Evolutionary conservation across 1,140 invertebrate genomes (phyloP).

Genomic region (Episyrphus balteatus): DNA sequence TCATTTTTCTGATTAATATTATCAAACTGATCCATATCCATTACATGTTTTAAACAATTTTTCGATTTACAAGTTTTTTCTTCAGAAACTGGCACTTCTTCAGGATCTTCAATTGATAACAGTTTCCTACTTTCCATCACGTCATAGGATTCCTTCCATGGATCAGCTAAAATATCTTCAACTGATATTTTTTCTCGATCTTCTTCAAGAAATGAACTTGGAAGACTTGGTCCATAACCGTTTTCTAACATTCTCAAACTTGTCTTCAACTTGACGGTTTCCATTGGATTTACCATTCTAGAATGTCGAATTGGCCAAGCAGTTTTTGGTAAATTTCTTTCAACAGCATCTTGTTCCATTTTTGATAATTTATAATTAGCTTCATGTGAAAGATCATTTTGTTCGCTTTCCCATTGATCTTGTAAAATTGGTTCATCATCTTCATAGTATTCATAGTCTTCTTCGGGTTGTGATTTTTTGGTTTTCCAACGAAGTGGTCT

Average conservation of each 20-base stretch:
- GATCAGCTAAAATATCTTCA: too few relatives aligned
- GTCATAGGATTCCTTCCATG: too few relatives aligned
- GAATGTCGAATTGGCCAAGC: neutral
- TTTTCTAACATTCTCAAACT: slow-evolving; percentile 23
- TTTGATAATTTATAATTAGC: slow-evolving; percentile 33
- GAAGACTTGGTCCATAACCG: slow-evolving; percentile 25
- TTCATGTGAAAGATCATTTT: slow-evolving; percentile 25
- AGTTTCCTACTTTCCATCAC: too few relatives aligned
- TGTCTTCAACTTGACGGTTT: slow-evolving; percentile 29
- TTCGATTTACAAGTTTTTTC: too few relatives aligned
- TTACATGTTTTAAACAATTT: too few relatives aligned
- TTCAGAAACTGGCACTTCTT: too few relatives aligned
- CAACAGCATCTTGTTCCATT: slow-evolving; percentile 26
- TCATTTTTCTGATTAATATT: slow-evolving; percentile 4
- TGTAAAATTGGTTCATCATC: neutral
- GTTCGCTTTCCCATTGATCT: slow-evolving; percentile 3
- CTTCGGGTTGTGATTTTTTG: neutral
- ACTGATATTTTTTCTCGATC: slow-evolving; percentile 1
- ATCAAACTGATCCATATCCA: neutral
- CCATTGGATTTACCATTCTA: slow-evolving; percentile 24
- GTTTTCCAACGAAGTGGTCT: too few relatives aligned
- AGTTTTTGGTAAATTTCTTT: neutral
- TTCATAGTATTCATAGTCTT: neutral
- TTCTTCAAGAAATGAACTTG: slow-evolving; percentile 18
- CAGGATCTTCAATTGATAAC: too few relatives aligned